phyloP scores from a whole-genome alignment of 2,888 invertebrate species.

The Tethea ocularis region DNA sequence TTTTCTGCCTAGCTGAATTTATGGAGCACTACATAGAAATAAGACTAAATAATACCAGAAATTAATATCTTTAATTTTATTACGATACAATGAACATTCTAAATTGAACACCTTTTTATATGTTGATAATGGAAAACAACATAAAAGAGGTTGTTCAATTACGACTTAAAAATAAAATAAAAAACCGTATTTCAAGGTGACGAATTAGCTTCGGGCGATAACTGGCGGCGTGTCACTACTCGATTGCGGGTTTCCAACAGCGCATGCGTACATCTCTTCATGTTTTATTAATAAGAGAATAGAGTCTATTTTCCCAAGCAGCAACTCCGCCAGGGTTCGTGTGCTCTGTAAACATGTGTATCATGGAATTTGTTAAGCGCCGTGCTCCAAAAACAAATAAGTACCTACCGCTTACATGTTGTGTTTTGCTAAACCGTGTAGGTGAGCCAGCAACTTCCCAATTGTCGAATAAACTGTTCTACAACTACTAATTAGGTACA shows the following conservation, averaged over 20 bases:
- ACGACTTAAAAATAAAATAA: too few relatives aligned
- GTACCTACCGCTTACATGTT: not conserved
- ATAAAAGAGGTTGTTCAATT: too few relatives aligned
- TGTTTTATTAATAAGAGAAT: not conserved
- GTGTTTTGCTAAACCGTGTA: not conserved
- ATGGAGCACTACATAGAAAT: too few relatives aligned
- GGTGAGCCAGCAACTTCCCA: too few relatives aligned
- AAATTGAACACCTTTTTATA: too few relatives aligned
- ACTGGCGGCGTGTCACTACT: constrained; percentile 1
- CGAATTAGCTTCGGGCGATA: not conserved
- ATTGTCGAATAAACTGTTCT: too few relatives aligned
- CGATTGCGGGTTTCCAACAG: not conserved
- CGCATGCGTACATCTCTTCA: not conserved
- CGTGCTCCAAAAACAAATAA: constrained; percentile 8
- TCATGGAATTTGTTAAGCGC: constrained; percentile 10
- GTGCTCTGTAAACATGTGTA: constrained; percentile 8
- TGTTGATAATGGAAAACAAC: too few relatives aligned
- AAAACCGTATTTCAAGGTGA: not conserved
- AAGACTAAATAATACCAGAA: too few relatives aligned
- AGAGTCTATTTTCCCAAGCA: not conserved
- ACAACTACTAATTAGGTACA: too few relatives aligned
- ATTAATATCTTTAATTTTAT: too few relatives aligned
- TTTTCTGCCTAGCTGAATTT: too few relatives aligned
- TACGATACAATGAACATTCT: too few relatives aligned
- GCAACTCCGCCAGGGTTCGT: not conserved